These are phyloP conservation scores for Zygothrica quintamaculata DNA, from an alignment of 2,888 invertebrate species.

Conservation along the genomic window DNA sequence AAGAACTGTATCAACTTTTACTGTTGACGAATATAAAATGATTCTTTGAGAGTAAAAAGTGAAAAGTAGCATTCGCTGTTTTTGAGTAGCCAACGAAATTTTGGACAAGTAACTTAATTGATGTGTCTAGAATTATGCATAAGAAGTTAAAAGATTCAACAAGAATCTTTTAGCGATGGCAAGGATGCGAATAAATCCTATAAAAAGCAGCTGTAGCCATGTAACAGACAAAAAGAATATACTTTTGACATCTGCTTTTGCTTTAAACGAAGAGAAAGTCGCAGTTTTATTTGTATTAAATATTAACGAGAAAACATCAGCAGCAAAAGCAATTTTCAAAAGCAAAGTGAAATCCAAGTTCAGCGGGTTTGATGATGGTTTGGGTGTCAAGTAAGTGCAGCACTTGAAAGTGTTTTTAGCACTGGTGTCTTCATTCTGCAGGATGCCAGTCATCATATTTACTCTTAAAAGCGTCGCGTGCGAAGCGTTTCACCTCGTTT, in stretches of 20 bases:
- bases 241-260: constrained; percentile 27
- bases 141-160: no score
- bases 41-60: no score
- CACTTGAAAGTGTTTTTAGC: constrained; percentile 42
- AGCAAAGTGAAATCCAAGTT: constrained; percentile 64
- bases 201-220: no score
- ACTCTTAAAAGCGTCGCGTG: constrained; percentile 56
- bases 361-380: constrained; percentile 20
- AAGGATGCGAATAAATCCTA: no score
- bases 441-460: constrained; percentile 23
- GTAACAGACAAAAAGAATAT: no score
- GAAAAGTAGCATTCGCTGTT: no score
- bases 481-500: constrained; percentile 66
- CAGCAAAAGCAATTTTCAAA: constrained; percentile 57
- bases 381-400: constrained; percentile 29
- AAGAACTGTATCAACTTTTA: no score
- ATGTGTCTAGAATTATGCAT: no score
- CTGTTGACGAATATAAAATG: no score
- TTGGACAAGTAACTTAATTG: no score
- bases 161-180: no score
- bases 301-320: constrained; percentile 60
- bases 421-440: constrained; percentile 12
- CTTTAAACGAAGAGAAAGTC: constrained; percentile 71
- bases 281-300: constrained; percentile 74
- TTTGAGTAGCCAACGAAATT: no score